These are phyloP conservation scores for Gymnocheta viridis DNA, from an alignment of 2,888 invertebrate species.

Conservation along the genomic window DNA sequence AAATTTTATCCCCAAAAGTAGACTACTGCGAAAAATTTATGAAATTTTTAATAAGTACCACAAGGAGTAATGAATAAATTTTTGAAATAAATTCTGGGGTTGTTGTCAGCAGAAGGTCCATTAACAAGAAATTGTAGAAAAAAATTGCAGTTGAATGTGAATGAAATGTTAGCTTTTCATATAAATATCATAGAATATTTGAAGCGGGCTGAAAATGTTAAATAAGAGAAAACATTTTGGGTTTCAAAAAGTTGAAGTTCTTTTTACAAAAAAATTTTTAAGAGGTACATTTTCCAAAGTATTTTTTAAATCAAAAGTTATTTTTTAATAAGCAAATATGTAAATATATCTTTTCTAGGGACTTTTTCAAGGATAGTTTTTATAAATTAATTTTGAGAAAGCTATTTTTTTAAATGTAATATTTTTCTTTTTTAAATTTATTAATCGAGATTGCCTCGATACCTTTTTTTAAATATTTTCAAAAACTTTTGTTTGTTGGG, in stretches of 20 bases:
- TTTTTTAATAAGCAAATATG: neutral
- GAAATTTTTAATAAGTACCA: slow-evolving; percentile 8
- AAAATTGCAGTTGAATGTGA: slow-evolving; percentile 55
- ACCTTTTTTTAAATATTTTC: too few species aligned
- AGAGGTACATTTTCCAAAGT: neutral
- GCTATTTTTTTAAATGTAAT: too few species aligned
- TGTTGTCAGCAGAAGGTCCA: slow-evolving; percentile 20
- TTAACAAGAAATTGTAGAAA: slow-evolving; percentile 45
- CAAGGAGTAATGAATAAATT: slow-evolving; percentile 6
- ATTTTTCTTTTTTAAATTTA: too few species aligned
- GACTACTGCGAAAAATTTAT: slow-evolving; percentile 6
- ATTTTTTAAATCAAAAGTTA: neutral
- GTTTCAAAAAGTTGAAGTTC: neutral
- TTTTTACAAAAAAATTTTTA: neutral
- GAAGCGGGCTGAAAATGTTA: slow-evolving; percentile 35
- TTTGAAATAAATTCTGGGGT: slow-evolving; percentile 30
- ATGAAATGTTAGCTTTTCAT: slow-evolving; percentile 58
- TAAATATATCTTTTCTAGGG: too few species aligned
- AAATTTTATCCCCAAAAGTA: slow-evolving; percentile 17
- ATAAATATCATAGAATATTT: slow-evolving; percentile 43
- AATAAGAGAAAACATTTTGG: neutral
- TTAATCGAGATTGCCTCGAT: too few species aligned
- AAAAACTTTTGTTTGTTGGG: too few species aligned
- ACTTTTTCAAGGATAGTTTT: too few species aligned
- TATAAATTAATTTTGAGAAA: too few species aligned